Base-by-base conservation (phyloP, 2,113 vertebrate species). In the Craseonycteris thonglongyai region DNA sequence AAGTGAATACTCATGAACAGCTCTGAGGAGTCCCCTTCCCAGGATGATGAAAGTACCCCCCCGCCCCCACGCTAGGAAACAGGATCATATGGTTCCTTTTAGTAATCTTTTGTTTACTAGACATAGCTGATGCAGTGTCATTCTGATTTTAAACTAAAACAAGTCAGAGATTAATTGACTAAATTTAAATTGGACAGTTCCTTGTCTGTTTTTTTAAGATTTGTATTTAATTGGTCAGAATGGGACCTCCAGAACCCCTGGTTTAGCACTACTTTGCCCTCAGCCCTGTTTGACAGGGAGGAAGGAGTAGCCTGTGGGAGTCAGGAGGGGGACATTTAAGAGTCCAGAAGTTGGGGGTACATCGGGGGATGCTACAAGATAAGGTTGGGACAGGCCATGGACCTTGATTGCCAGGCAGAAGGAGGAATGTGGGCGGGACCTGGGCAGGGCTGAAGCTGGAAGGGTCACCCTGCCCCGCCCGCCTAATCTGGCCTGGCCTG, bases 121-220 rank as follows among this genome's bases (percentile, higher is more conserved):
- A 95, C 49, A 54, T 24, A 85, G 94, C 45, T 90, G 54, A 90
- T 81, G 82, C 90, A 85, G 28, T 59, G 61, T 87, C 71, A n/a
- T 87, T 96, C 71, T 84, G 69, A 88, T 79, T 81, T 97, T 90
- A 80, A 92, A 83, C 59, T 94, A 84, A 95, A 95, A 95, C 80
- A 96, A 95, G 88, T 74, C 38, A 76, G 86, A 93, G 93, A 92
- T 88, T 94, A 81, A 92, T 38, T 30, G 71, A 74, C 86, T 86
- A 66, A 63, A 92, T 89, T 93, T 88, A 94, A 87, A 84, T 76
- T 84, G 86, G 93, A 93, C 68, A 88, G 63, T 91, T 96, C 80
- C 87, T 96, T 56, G 38, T 82, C 68, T 68, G 79, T 33, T 78
- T 93, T 59, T 92, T 76, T 84, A n/a, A 68, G 54, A 24, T 66